Percentiles rank a stretch among this genome's conserved stretches.
Conservation (phyloP, 1,140 invertebrate species). For the Papilio machaon region DNA sequence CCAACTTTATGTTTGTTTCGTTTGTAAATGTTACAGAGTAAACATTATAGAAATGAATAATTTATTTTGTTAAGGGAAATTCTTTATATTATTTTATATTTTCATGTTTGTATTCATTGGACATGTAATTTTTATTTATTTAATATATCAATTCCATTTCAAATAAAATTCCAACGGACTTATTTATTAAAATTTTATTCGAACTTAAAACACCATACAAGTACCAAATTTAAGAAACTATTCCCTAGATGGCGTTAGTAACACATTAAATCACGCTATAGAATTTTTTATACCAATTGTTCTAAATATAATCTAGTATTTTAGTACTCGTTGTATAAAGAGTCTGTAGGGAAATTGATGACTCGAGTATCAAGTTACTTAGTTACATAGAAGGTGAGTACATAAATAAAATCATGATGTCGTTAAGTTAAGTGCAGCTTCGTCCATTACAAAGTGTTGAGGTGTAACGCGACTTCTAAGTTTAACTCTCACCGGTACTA, state of each 20-base stretch:
- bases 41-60: background rate
- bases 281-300: background rate
- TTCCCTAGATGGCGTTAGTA: background rate
- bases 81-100: background rate
- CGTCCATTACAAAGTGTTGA: background rate
- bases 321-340: background rate
- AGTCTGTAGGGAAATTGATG: background rate
- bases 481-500: background rate
- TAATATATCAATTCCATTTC: too few species aligned
- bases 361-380: background rate
- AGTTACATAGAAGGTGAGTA: background rate
- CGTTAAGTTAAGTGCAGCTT: background rate
- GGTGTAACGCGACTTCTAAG: background rate
- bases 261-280: background rate
- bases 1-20: background rate
- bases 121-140: too few species aligned
- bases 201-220: too few species aligned
- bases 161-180: too few species aligned
- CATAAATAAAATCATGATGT: background rate
- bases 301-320: background rate
- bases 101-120: background rate
- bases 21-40: slow-evolving; percentile 4
- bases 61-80: background rate
- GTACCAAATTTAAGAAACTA: background rate
- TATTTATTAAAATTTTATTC: too few species aligned